Evolutionary conservation across 2,113 vertebrate species (phyloP).

Genomic region (Chaetops frenatus): DNA sequence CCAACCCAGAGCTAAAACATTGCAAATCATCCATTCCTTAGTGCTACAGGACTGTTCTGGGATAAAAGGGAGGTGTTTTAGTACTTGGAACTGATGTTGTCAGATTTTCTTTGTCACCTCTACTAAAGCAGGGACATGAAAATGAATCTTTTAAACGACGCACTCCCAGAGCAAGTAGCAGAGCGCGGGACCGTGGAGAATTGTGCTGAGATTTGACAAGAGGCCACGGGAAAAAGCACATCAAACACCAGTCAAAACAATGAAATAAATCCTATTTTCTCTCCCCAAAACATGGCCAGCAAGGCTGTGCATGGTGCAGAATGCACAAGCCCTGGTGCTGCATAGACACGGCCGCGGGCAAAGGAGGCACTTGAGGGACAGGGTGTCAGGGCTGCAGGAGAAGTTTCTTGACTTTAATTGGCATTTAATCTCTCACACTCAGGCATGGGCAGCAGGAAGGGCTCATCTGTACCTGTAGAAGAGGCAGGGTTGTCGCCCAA

Average conservation of each 20-base stretch:
- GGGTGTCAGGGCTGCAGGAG: background rate
- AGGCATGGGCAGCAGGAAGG: background rate
- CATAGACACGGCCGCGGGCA: background rate
- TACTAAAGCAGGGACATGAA: background rate
- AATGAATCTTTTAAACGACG: background rate
- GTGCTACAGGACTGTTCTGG: background rate
- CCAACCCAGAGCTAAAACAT: background rate
- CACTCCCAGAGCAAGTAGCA: background rate
- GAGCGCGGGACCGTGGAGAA: background rate
- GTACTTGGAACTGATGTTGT: background rate
- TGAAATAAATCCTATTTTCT: constrained; percentile 11
- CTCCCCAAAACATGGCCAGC: background rate
- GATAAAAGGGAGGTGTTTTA: constrained; percentile 43
- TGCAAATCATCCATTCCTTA: constrained; percentile 22
- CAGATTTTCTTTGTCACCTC: constrained; percentile 31
- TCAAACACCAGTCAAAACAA: constrained; percentile 8
- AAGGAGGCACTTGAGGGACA: background rate
- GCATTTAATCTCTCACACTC: background rate
- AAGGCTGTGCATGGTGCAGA: background rate
- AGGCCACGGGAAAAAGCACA: background rate
- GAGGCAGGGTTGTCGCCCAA: constrained; percentile 89
- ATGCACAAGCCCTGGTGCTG: background rate
- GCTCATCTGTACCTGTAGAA: constrained; percentile 80
- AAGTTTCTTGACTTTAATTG: background rate
- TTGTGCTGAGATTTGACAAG: constrained; percentile 25